Evolutionary conservation across 2,113 vertebrate genomes (phyloP).

Genomic region (Erpornis zantholeuca): DNA sequence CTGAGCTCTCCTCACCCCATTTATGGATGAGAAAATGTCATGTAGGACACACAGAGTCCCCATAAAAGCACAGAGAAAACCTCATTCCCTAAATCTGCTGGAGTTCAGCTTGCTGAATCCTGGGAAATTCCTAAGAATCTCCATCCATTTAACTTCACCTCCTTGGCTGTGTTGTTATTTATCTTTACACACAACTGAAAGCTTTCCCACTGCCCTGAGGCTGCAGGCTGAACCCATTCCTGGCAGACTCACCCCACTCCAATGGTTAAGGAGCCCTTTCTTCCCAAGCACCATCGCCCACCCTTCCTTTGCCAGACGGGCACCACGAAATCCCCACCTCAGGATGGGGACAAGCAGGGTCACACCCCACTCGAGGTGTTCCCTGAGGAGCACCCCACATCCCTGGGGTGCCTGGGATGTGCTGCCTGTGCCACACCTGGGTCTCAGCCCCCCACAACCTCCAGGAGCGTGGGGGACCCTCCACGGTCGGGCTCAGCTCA

Average conservation of each 20-base stretch:
- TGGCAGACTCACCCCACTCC: neutral
- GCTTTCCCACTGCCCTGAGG: neutral
- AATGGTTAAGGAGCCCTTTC: neutral
- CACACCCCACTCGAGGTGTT: neutral
- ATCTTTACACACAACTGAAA: neutral
- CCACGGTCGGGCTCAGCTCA: neutral
- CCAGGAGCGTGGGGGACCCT: neutral
- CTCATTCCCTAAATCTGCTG: neutral
- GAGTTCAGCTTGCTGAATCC: neutral
- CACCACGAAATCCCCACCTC: neutral
- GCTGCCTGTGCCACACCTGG: neutral
- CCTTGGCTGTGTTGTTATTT: neutral
- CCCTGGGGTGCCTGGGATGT: fast-evolving
- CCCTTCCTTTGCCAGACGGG: neutral
- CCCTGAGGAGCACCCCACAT: neutral
- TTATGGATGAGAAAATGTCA: neutral
- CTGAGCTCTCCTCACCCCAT: neutral
- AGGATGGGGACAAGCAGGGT: fast-evolving
- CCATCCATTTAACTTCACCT: neutral
- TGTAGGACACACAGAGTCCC: neutral
- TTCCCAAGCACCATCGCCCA: neutral
- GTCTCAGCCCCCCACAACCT: neutral
- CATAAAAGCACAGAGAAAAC: neutral
- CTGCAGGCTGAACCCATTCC: neutral
- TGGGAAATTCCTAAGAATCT: neutral